Evolutionary conservation across 1,140 invertebrate genomes (phyloP).

Genomic region (Meloidogyne floridensis): DNA sequence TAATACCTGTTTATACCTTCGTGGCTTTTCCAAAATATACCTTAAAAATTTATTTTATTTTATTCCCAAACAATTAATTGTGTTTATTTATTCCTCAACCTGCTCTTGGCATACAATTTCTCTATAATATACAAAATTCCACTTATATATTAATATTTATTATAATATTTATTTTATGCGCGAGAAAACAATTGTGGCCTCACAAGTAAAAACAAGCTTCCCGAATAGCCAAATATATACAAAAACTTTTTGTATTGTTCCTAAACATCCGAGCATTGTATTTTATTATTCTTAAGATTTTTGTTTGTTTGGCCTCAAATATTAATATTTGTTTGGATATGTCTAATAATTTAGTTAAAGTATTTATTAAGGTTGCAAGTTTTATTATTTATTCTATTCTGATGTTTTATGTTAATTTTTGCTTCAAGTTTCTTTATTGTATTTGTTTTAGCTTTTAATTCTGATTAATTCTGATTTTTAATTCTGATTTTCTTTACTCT

Average conservation of each 20-base stretch:
- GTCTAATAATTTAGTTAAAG: not conserved
- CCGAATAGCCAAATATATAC: not conserved
- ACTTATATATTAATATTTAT: constrained; percentile 1
- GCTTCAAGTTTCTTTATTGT: too few relatives aligned
- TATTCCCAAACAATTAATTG: too few relatives aligned
- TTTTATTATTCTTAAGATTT: not conserved
- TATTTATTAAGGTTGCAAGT: not conserved
- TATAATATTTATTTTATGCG: not conserved
- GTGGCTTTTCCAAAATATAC: too few relatives aligned
- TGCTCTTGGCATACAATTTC: too few relatives aligned
- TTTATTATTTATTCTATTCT: not conserved
- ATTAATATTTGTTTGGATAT: not conserved
- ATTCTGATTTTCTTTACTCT: too few relatives aligned
- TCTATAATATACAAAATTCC: not conserved
- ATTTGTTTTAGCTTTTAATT: too few relatives aligned
- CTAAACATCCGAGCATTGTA: not conserved
- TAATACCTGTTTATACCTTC: too few relatives aligned
- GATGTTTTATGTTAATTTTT: too few relatives aligned
- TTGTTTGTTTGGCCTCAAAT: constrained; percentile 9
- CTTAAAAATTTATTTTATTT: too few relatives aligned
- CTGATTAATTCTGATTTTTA: too few relatives aligned
- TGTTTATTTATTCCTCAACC: too few relatives aligned
- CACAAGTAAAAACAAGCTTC: not conserved
- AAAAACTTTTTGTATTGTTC: not conserved
- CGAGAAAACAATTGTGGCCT: not conserved